Percentiles rank a stretch among this genome's conserved stretches.
Conservation (phyloP, 2,797 vertebrate species). For the Tenualosa ilisha region DNA sequence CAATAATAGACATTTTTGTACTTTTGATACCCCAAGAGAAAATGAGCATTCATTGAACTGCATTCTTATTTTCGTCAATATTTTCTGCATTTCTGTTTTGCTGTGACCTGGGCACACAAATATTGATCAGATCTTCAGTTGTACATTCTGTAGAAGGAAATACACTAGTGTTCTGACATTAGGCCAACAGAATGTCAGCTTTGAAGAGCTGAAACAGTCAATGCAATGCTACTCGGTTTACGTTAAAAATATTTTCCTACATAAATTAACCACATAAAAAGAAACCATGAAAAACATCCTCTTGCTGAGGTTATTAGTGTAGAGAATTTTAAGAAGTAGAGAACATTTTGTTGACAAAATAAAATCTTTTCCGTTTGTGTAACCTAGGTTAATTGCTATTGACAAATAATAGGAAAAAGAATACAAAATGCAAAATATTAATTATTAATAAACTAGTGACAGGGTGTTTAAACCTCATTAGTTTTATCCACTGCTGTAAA, state of each 20-base stretch:
- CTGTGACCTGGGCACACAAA: background rate
- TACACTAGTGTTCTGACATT: constrained; percentile 1
- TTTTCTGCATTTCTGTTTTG: background rate
- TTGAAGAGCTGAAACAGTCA: background rate
- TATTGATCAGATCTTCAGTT: background rate
- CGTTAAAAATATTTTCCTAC: background rate
- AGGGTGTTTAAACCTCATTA: background rate
- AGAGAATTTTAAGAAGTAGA: background rate
- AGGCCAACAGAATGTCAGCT: background rate
- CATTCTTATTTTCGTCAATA: background rate
- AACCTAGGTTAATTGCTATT: background rate
- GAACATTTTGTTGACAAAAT: background rate
- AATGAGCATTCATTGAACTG: background rate
- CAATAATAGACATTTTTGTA: background rate
- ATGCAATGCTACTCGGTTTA: background rate
- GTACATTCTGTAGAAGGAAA: background rate
- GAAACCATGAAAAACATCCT: background rate
- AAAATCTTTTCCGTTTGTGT: background rate
- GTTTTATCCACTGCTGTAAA: background rate
- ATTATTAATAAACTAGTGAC: background rate
- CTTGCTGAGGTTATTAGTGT: background rate
- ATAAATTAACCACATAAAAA: background rate
- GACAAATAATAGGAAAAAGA: background rate
- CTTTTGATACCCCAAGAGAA: background rate
- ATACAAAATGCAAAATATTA: background rate